Base-by-base conservation (phyloP, 2,797 vertebrate species). In the Takifugu ocellatus region DNA sequence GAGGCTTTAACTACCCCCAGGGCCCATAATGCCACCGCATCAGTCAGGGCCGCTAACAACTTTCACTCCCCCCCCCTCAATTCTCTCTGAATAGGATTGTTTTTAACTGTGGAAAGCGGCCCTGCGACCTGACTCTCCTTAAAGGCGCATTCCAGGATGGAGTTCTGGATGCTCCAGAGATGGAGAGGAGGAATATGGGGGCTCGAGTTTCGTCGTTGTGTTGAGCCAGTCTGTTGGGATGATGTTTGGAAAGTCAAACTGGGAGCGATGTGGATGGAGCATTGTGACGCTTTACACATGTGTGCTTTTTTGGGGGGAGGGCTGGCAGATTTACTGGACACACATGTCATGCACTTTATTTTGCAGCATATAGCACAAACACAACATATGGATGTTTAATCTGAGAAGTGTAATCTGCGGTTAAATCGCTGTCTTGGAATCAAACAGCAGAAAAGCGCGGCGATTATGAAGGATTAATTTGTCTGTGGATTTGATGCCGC, bases 1-100 rank as follows among this genome's bases (percentile, higher is more conserved):
- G 70, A 75, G 85, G 87, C 82, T 82, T 70, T 81, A 88, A 86
- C 84, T 78, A 77, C 66, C 74, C 74, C 54, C 24, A 46, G 56
- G 68, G 63, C 57, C 75, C 70, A 84, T 82, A 89, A 84, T 83
- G 79, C 75, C 74, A 65, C 65, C 74, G 77, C 84, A 87, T 87
- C 87, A 85, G 84, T 86, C 78, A 87, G 75, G 74, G 68, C 63
- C 61, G 14, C 44, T 21, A 46, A 21, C 17, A 46, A 21, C 44
- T 21, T n/a, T 63, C 29, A 58, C 56, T 54, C 36, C 57, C 6
- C 55, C 47, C 59, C 68, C 51, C 45, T 66, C 72, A 25, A 7
- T 50, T 57, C 71, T 55, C 29, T 72, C 54, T 83, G 75, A 87
- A 87, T 74, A 71, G 57, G 66, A 64, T 46, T 29, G 80, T 61